A percentile compares a stretch with the other conserved stretches of the same genome.
Conservation (phyloP, 2,888 invertebrate genomes). For the Blastobasis lacticolella region DNA sequence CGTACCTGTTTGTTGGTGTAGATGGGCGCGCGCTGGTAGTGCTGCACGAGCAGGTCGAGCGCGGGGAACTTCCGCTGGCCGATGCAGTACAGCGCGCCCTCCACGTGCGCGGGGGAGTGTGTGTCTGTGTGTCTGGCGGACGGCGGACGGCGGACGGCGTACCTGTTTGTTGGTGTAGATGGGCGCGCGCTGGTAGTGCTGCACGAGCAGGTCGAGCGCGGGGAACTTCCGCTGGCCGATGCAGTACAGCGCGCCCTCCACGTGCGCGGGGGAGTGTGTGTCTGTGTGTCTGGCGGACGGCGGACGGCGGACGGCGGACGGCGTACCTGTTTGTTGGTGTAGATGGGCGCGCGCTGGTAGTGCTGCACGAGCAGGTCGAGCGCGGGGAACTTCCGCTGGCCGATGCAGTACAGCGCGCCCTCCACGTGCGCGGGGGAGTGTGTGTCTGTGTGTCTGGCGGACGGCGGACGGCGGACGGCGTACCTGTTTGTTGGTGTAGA, state of each 20-base stretch:
- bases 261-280: too few relatives aligned
- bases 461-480: too few relatives aligned
- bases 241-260: constrained; percentile 92
- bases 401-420: constrained; percentile 95
- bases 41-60: constrained; percentile 96
- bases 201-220: constrained; percentile 95
- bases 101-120: too few relatives aligned
- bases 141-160: neutral
- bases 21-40: constrained; percentile 99
- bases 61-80: constrained; percentile 98
- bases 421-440: too few relatives aligned
- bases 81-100: constrained; percentile 94
- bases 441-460: too few relatives aligned
- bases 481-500: constrained; percentile 94
- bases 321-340: constrained; percentile 89
- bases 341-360: constrained; percentile 99
- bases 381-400: constrained; percentile 96
- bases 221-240: constrained; percentile 99
- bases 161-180: constrained; percentile 96
- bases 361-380: constrained; percentile 98
- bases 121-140: too few relatives aligned
- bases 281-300: too few relatives aligned
- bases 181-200: constrained; percentile 98
- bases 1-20: constrained; percentile 91
- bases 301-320: too few relatives aligned